Evolutionary conservation across 64 coral and sea anemone genomes (phyloP).

Genomic region (Stichodactyla mertensii): DNA sequence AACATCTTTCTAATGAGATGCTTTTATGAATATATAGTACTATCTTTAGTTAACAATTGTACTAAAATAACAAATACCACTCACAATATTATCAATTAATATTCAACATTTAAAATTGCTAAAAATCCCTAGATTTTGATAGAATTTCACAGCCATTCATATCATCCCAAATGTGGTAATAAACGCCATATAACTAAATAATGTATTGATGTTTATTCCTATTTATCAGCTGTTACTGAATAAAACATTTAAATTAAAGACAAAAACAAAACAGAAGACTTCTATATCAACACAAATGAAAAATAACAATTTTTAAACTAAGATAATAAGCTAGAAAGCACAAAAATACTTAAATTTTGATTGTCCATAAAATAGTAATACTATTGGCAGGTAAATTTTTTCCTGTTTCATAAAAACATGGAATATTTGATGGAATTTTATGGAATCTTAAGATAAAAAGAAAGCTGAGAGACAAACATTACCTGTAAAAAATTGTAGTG

Average conservation of each 20-base stretch:
- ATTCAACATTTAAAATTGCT: too few relatives aligned
- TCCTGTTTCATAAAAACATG: not conserved
- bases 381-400: not conserved
- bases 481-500: not conserved
- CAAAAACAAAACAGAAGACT: not conserved
- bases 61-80: too few relatives aligned
- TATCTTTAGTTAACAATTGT: too few relatives aligned
- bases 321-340: not conserved
- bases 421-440: not conserved
- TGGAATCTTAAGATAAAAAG: not conserved
- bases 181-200: not conserved
- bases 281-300: not conserved
- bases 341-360: not conserved
- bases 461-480: not conserved
- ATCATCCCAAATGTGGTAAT: too few relatives aligned
- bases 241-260: not conserved
- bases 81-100: too few relatives aligned
- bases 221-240: conserved; percentile 3
- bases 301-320: not conserved
- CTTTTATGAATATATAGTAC: too few relatives aligned
- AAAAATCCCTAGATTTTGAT: too few relatives aligned
- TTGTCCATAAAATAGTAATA: not conserved
- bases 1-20: too few relatives aligned
- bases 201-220: conserved; percentile 14
- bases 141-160: too few relatives aligned